Percentiles rank a stretch among this genome's conserved stretches.
phyloP scores from a whole-genome alignment of 2,888 invertebrate genomes.

The Callosobruchus maculatus region DNA sequence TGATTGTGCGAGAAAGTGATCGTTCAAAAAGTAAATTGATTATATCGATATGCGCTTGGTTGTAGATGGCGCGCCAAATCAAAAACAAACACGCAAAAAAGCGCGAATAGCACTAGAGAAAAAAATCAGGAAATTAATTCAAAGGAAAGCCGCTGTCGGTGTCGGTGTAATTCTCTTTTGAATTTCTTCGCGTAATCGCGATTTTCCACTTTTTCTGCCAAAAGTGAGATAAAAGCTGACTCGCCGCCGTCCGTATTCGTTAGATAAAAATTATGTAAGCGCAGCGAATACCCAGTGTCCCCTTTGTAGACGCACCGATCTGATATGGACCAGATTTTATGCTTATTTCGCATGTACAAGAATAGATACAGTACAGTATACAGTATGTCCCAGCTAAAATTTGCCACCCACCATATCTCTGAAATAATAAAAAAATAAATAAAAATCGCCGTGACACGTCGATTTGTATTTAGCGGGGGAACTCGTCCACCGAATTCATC shows the following conservation, averaged over 20 bases:
- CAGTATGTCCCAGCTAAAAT: no score
- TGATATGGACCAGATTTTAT: background rate
- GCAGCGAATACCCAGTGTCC: background rate
- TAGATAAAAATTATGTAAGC: background rate
- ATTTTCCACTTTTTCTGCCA: background rate
- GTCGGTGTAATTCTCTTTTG: background rate
- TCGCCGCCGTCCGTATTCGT: background rate
- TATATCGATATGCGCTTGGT: background rate
- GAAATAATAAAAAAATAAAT: no score
- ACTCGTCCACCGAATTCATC: no score
- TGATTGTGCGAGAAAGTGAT: background rate
- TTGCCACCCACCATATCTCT: no score
- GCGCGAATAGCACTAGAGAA: background rate
- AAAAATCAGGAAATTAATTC: background rate
- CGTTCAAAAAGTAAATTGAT: background rate
- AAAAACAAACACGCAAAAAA: background rate
- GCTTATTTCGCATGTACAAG: background rate
- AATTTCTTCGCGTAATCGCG: background rate
- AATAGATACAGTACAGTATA: background rate
- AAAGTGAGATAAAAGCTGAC: background rate
- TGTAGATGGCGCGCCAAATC: background rate
- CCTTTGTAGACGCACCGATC: background rate
- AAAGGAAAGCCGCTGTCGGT: background rate
- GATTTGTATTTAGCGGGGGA: no score
- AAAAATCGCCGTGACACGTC: no score